These are phyloP conservation scores for Globicephala melas DNA, from an alignment of 2,113 vertebrate species.

Conservation along the genomic window DNA sequence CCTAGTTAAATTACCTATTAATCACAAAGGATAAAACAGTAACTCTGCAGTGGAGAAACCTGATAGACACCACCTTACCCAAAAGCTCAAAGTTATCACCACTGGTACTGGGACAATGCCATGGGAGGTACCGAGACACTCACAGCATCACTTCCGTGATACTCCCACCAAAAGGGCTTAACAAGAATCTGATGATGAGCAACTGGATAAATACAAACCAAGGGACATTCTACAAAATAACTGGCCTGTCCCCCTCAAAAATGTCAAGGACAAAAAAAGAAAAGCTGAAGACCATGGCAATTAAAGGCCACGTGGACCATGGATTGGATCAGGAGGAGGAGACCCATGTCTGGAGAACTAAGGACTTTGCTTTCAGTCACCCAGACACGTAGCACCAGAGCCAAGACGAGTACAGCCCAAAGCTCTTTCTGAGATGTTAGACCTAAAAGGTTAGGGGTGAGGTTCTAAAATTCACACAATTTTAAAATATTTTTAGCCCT, in stretches of 20 bases:
- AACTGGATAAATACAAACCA: not conserved
- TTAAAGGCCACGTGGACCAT: not conserved
- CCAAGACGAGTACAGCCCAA: rapidly evolving
- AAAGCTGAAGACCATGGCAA: not conserved
- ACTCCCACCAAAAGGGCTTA: not conserved
- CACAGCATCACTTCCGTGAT: not conserved
- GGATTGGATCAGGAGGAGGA: not conserved
- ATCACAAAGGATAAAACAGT: not conserved
- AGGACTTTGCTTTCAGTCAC: not conserved
- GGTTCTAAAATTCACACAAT: not conserved
- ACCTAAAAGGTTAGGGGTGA: not conserved
- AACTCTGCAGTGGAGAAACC: not conserved
- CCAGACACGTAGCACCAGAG: not conserved
- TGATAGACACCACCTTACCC: not conserved
- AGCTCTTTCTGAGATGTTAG: not conserved
- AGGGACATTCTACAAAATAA: not conserved
- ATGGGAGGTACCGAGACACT: rapidly evolving
- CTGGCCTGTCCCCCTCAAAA: not conserved
- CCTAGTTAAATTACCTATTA: not conserved
- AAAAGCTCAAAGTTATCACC: not conserved
- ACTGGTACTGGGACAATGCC: not conserved
- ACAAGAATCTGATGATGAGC: not conserved
- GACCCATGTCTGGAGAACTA: not conserved
- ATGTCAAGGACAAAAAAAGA: not conserved
- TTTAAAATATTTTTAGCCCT: not conserved